Evolutionary conservation across 2,797 vertebrate genomes (phyloP).

Genomic region (Xenopus petersii): DNA sequence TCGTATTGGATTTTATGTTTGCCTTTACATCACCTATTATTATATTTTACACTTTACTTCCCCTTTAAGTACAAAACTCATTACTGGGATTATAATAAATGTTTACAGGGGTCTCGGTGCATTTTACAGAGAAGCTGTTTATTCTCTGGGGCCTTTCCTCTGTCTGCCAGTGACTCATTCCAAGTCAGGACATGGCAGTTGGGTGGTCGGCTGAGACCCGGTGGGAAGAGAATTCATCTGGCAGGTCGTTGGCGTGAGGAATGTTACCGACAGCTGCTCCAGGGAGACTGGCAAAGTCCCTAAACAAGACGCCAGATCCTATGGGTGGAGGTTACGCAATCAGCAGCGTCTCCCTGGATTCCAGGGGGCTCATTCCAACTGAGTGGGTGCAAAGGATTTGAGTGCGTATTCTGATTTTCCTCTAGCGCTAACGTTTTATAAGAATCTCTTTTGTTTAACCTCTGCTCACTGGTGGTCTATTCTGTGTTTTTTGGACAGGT

Average conservation of each 20-base stretch:
- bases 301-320: slow-evolving; percentile 41
- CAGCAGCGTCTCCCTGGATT: slow-evolving; percentile 1
- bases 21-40: too few relatives aligned
- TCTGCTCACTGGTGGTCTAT: slow-evolving; percentile 11
- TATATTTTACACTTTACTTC: too few relatives aligned
- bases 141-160: neutral
- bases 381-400: slow-evolving; percentile 26
- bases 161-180: slow-evolving; percentile 59
- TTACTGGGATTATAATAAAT: too few relatives aligned
- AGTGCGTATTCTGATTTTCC: neutral
- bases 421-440: too few relatives aligned
- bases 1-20: too few relatives aligned
- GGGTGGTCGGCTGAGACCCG: slow-evolving; percentile 78
- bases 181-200: slow-evolving; percentile 79
- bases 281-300: slow-evolving; percentile 68
- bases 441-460: neutral
- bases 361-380: slow-evolving; percentile 11
- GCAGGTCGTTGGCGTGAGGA: slow-evolving; percentile 85
- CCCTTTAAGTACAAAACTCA: too few relatives aligned
- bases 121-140: too few relatives aligned
- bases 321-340: slow-evolving; percentile 6
- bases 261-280: slow-evolving; percentile 89
- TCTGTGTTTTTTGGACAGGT: neutral
- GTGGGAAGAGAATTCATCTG: slow-evolving; percentile 78
- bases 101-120: too few relatives aligned